Evolutionary conservation across 2,113 vertebrate species (phyloP), one percentile per base, ranked within the genome.

Genomic region (Pomatostomus ruficeps): DNA sequence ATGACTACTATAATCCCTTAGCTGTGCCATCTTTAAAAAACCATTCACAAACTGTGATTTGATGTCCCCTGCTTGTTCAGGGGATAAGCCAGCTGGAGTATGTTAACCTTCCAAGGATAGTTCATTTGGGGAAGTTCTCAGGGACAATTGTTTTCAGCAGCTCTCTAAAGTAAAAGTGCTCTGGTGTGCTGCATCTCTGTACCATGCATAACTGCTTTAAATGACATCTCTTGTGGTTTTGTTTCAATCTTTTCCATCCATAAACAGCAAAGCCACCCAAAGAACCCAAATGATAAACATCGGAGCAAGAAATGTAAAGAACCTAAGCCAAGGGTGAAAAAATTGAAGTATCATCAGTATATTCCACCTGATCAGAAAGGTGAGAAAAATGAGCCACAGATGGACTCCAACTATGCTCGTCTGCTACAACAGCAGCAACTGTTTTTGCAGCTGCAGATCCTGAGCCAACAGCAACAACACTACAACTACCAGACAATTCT

Each of bases 291-390:
- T 4, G 99, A 99, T 89, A 99, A 99, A 92, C 99, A 98, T 80
- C 99, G 99, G 80, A 99, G 98, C 96, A 99, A 99, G 97, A 99
- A 99, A 96, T 97, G 98, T 97, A 99, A 99, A 95, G 99, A 99
- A 68, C 96, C 98, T 43, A 99, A 99, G 91, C 98, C 98, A 26
- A 98, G 99, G 49, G 99, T 99, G 74, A 99, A 99, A 87, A 99
- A 99, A 97, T 81, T 99, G 10, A 99, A 99, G 95, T 99, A 99
- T 95, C 99, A 99, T 96, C 99, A 99, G 93, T 99, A 99, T 97
- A 99, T 99, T 85, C 99, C 99, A 23, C 99, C 99, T 7, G 99
- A 99, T 97, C 99, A 99, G 98, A 99, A 99, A 89, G 98, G 98
- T 91, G 99, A 99, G 97, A 98, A 98, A 97, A 98, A 96, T 11